phyloP scores from a whole-genome alignment of 2,113 vertebrate genomes.

The Melanostigma gelatinosum region DNA sequence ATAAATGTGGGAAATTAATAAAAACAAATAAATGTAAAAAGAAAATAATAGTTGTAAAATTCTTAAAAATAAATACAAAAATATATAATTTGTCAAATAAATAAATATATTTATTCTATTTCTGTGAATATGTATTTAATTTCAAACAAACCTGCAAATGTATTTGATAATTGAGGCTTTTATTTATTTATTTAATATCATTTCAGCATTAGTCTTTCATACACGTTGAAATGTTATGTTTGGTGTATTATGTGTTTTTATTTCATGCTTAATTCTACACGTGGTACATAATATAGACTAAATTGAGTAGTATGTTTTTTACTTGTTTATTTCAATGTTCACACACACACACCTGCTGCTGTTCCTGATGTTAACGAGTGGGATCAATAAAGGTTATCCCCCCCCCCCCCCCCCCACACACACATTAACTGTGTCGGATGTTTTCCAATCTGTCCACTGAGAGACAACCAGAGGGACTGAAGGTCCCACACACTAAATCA shows the following conservation, averaged over 20 bases:
- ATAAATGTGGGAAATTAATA: background rate
- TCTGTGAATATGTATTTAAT: background rate
- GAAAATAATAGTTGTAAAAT: background rate
- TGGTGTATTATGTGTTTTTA: background rate
- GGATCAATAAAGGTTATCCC: conserved; percentile 15
- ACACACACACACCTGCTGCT: background rate
- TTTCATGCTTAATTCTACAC: background rate
- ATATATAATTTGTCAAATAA: background rate
- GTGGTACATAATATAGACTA: background rate
- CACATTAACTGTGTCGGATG: conserved; percentile 41
- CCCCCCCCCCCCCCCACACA: background rate
- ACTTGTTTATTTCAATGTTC: too few relatives aligned
- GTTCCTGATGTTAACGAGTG: background rate
- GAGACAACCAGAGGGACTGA: background rate
- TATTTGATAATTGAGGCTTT: background rate
- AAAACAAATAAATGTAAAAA: background rate
- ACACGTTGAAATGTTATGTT: background rate
- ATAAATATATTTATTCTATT: background rate
- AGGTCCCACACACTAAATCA: conserved; percentile 8
- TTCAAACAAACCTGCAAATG: background rate
- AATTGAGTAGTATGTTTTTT: background rate
- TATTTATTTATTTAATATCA: background rate
- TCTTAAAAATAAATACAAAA: too few relatives aligned
- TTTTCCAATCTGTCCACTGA: conserved; percentile 14
- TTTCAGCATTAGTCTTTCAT: background rate